Evolutionary conservation across 30 jellyfish, hydroid and myxozoan genomes (phyloP).

Genomic region (Aurelia sp.): DNA sequence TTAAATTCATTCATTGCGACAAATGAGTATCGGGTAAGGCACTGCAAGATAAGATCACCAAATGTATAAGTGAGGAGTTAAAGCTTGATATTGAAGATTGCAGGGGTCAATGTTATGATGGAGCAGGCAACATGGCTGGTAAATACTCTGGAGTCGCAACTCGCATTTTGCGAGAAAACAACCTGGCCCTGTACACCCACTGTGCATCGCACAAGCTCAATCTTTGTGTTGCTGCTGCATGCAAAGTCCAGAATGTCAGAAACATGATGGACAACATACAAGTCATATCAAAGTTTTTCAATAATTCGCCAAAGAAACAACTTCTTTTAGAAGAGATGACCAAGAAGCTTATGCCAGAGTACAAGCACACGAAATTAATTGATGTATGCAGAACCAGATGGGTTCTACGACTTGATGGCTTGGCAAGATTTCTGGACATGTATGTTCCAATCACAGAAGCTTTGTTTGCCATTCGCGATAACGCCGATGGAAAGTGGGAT

Average conservation of each 20-base stretch:
- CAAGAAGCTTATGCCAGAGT: not conserved
- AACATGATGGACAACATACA: slow-evolving; percentile 21
- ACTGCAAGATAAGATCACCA: slow-evolving; percentile 9
- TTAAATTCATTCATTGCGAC: slow-evolving; percentile 33
- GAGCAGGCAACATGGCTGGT: slow-evolving; percentile 72
- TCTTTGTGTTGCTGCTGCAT: slow-evolving; percentile 51
- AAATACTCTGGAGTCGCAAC: slow-evolving; percentile 53
- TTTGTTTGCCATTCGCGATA: not conserved
- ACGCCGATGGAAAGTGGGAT: slow-evolving; percentile 19
- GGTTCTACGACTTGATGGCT: slow-evolving; percentile 43
- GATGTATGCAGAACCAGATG: slow-evolving; percentile 34
- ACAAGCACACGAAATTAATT: not conserved
- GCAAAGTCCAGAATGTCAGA: slow-evolving; percentile 12
- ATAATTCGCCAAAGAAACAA: not conserved
- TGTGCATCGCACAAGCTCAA: slow-evolving; percentile 42
- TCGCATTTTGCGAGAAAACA: slow-evolving; percentile 2
- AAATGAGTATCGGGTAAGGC: slow-evolving; percentile 39
- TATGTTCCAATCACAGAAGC: slow-evolving; percentile 5
- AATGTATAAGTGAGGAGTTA: not conserved
- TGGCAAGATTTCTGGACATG: slow-evolving; percentile 4
- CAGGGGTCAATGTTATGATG: slow-evolving; percentile 72
- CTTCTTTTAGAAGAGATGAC: not conserved
- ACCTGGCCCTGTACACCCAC: slow-evolving; percentile 39
- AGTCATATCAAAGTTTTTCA: slow-evolving; percentile 9
- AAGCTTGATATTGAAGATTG: slow-evolving; percentile 19